Conservation (phyloP, 2,888 invertebrate species). For the Harpalus rufipes region DNA sequence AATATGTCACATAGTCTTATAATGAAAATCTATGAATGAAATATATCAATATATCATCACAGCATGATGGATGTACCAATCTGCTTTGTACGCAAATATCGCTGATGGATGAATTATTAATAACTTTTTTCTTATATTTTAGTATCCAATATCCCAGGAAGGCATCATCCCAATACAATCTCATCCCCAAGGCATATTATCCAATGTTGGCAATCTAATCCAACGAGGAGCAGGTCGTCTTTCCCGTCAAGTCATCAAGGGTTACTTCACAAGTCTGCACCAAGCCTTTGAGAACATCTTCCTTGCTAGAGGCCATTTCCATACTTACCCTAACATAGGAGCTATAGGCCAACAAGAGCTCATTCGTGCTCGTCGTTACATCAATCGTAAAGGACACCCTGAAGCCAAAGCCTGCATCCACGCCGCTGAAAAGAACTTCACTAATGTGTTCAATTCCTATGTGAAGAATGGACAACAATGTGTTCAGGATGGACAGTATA, state of each 20-base stretch:
- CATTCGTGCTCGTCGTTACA: neutral
- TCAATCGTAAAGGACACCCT: neutral
- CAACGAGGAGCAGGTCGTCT: neutral
- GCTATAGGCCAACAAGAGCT: neutral
- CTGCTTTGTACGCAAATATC: too few relatives aligned
- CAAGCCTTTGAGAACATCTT: neutral
- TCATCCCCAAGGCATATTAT: neutral
- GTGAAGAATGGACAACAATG: neutral
- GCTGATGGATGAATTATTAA: neutral
- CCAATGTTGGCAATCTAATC: neutral
- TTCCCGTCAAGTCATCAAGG: neutral
- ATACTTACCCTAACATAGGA: neutral
- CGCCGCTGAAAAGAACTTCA: constrained; percentile 12
- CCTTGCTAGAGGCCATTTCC: constrained; percentile 8
- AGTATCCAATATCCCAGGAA: neutral
- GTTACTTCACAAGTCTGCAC: neutral
- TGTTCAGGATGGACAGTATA: neutral
- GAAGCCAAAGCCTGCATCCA: neutral
- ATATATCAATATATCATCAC: too few relatives aligned
- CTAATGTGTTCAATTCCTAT: neutral
- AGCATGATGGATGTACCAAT: too few relatives aligned
- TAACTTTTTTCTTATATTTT: neutral
- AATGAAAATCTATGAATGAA: too few relatives aligned
- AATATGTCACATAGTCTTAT: too few relatives aligned
- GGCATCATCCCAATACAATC: neutral